These are phyloP conservation scores for Aspidiotus rigidus DNA, from an alignment of 2,888 invertebrate species.

Conservation along the genomic window DNA sequence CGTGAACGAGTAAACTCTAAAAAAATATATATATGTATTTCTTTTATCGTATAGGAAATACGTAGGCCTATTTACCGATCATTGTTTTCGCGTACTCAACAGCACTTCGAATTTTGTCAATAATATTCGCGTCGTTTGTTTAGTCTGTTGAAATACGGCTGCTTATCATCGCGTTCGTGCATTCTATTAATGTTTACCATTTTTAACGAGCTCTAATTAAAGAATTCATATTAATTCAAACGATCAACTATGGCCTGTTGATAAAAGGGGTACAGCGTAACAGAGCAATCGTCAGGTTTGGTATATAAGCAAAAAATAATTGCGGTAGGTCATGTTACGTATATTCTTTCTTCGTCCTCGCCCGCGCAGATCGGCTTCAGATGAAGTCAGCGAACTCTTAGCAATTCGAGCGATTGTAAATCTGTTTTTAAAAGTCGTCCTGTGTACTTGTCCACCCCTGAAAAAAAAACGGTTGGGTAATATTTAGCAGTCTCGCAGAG, in stretches of 20 bases:
- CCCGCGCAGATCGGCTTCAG: conserved; percentile 25
- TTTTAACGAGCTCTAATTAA: conserved; percentile 31
- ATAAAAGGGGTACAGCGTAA: conserved; percentile 17
- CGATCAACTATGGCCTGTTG: conserved; percentile 31
- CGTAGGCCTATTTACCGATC: too few species aligned
- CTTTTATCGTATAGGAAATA: too few species aligned
- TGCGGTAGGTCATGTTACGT: conserved; percentile 32
- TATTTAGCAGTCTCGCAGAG: conserved; percentile 31
- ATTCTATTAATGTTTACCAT: conserved; percentile 14
- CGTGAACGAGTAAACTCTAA: too few species aligned
- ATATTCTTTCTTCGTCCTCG: conserved; percentile 31
- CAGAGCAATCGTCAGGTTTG: conserved; percentile 29
- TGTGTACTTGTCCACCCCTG: conserved; percentile 33
- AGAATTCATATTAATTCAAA: conserved; percentile 30
- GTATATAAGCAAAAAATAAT: conserved; percentile 30
- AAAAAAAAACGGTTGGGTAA: conserved; percentile 31
- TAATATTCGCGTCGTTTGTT: too few species aligned
- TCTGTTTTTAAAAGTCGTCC: conserved; percentile 33
- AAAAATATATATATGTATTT: too few species aligned
- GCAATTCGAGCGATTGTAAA: conserved; percentile 33
- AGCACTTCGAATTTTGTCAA: too few species aligned
- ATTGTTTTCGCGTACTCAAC: too few species aligned
- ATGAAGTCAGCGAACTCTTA: conserved; percentile 31
- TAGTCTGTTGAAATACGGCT: too few species aligned
- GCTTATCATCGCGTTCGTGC: not conserved